Conservation (phyloP, 2,888 invertebrate species). For the Sphaerophoria taeniata region DNA sequence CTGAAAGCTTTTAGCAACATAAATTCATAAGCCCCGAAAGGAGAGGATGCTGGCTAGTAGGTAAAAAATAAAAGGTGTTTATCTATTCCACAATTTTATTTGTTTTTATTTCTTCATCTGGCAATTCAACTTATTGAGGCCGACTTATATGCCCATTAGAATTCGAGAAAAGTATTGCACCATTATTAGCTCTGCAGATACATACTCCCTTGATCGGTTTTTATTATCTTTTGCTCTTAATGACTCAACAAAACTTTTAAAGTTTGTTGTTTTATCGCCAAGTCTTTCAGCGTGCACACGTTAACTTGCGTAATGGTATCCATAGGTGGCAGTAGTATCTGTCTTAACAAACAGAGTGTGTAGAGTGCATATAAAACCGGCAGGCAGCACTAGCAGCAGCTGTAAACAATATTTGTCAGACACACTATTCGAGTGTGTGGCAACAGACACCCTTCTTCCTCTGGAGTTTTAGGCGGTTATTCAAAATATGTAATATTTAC, state of each 20-base stretch:
- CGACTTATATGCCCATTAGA: conserved; percentile 16
- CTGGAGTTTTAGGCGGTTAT: conserved; percentile 29
- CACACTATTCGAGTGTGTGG: conserved; percentile 21
- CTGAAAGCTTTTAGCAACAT: background rate
- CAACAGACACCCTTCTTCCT: conserved; percentile 29
- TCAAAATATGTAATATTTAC: conserved; percentile 45
- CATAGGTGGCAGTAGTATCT: conserved; percentile 56
- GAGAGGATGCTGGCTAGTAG: conserved; percentile 41
- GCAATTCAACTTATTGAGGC: conserved; percentile 24
- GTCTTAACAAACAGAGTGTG: background rate
- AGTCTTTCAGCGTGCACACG: conserved; percentile 16
- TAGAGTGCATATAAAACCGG: conserved; percentile 1
- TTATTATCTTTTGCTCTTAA: conserved; percentile 44
- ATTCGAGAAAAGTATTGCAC: conserved; percentile 25
- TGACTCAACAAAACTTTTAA: conserved; percentile 44
- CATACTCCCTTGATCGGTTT: conserved; percentile 13
- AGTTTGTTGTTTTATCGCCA: conserved; percentile 45
- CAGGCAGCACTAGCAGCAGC: conserved; percentile 38
- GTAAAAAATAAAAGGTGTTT: conserved; percentile 18
- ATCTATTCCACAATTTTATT: background rate
- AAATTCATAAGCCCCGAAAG: conserved; percentile 14
- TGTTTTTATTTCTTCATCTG: background rate
- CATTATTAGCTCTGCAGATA: background rate
- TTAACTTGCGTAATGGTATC: conserved; percentile 47
- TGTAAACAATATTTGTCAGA: conserved; percentile 49